Evolutionary conservation across 2,888 invertebrate genomes (phyloP), one percentile per base, ranked within the genome.

Genomic region (Helobdella robusta): DNA sequence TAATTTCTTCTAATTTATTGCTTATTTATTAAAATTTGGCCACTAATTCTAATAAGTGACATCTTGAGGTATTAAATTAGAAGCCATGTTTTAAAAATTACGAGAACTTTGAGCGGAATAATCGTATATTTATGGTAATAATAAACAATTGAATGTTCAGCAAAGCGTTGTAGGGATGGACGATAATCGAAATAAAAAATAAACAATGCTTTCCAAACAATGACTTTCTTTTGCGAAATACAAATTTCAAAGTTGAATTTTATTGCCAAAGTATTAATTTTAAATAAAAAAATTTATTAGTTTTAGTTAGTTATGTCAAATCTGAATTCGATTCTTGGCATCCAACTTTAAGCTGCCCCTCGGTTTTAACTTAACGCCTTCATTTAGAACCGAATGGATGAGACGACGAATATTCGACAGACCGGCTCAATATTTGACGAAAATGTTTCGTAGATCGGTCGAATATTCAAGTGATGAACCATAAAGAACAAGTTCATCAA

Each of bases 121-220:
- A 30, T 30, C 32, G 56, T 56, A 30, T 30, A 28, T n/a, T 30
- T 2, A 56, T n/a, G 6, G 56, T 56, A 56, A 30, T 56, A 56
- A 56, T 28, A 56, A 56, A 56, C 56, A 56, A 56, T 56, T 56
- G 56, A 56, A 56, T 56, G 32, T 56, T 32, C 30, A 56, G 56
- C 56, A 25, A 56, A 32, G 4, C 28, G 28, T 30, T 56, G 20
- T 56, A 56, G 56, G 56, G 56, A 25, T 56, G 56, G 20, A 32
- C 56, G 23, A n/a, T 6, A 56, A 54, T 18, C 6, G 32, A 32
- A 2, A 32, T 18, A 30, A 30, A 2, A 8, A 8, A n/a, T 56
- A n/a, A n/a, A n/a, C n/a, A n/a, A n/a, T n/a, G n/a, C n/a, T n/a
- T n/a, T n/a, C n/a, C n/a, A n/a, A n/a, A n/a, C n/a, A n/a, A n/a